phyloP scores from a whole-genome alignment of 2,888 invertebrate species.

The Acronicta psi region DNA sequence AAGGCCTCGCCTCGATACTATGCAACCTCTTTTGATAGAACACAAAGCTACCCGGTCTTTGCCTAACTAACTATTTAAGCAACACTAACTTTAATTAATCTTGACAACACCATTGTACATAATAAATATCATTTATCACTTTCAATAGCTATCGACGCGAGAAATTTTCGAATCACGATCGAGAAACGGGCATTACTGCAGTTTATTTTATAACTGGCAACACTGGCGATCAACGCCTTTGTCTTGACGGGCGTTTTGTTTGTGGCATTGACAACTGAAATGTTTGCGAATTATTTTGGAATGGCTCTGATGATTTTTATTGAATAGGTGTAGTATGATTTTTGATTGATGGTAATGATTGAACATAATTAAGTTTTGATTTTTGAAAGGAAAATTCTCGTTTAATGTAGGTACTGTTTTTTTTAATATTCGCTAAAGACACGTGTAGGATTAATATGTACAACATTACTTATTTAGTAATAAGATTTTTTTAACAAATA shows the following conservation, averaged over 20 bases:
- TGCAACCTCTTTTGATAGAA: conserved; percentile 54
- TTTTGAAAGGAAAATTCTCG: background rate
- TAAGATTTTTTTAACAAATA: too few species aligned
- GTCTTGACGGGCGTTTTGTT: conserved; percentile 63
- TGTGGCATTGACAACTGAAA: conserved; percentile 62
- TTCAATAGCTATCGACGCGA: conserved; percentile 74
- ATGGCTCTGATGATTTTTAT: conserved; percentile 38
- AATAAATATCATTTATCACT: conserved; percentile 84
- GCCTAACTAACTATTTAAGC: conserved; percentile 86
- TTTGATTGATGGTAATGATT: conserved; percentile 38
- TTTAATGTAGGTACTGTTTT: background rate
- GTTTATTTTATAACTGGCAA: conserved; percentile 68
- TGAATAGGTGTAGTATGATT: conserved; percentile 29
- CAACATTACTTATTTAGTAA: too few species aligned
- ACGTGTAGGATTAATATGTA: too few species aligned
- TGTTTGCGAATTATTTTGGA: conserved; percentile 57
- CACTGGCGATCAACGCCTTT: conserved; percentile 66
- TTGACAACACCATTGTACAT: conserved; percentile 82
- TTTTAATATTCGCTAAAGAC: too few species aligned
- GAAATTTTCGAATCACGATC: conserved; percentile 73
- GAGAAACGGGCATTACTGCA: conserved; percentile 64
- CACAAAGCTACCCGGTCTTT: conserved; percentile 77
- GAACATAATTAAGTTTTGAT: conserved; percentile 36
- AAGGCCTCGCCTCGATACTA: conserved; percentile 36
- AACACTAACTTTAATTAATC: conserved; percentile 86